phyloP scores from a whole-genome alignment of 2,113 vertebrate species.

The Chionis minor region DNA sequence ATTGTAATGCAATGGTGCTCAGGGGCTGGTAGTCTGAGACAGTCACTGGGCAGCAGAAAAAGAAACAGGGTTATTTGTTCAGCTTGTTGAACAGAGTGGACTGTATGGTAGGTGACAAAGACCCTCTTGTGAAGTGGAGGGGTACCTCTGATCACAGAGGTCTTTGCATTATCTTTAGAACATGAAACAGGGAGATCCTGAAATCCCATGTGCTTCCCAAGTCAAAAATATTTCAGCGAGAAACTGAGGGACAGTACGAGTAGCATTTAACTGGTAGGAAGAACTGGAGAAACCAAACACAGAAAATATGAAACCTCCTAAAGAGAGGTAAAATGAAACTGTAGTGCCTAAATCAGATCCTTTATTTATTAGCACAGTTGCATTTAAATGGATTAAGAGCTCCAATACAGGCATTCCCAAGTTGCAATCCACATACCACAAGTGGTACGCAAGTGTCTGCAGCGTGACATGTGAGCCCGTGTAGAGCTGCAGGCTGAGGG shows the following conservation, averaged over 20 bases:
- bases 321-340: neutral
- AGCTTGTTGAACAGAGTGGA: rapidly evolving
- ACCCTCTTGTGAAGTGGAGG: neutral
- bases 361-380: neutral
- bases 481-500: neutral
- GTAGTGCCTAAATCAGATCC: neutral
- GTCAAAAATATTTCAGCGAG: neutral
- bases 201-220: neutral
- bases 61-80: neutral
- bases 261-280: neutral
- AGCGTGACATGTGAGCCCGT: neutral
- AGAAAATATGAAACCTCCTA: neutral
- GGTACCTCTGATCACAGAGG: neutral
- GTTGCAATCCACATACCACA: neutral
- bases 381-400: slow-evolving; percentile 13
- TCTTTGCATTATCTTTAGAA: neutral
- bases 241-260: neutral
- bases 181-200: neutral
- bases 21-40: neutral
- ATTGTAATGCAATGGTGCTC: neutral
- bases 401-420: neutral
- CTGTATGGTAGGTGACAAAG: neutral
- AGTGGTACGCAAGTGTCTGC: neutral
- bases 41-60: neutral
- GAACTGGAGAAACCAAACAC: neutral